Percentiles rank a stretch among this genome's conserved stretches.
Evolutionary conservation across 2,113 vertebrate genomes (phyloP).

Genomic region (Saguinus imperator): DNA sequence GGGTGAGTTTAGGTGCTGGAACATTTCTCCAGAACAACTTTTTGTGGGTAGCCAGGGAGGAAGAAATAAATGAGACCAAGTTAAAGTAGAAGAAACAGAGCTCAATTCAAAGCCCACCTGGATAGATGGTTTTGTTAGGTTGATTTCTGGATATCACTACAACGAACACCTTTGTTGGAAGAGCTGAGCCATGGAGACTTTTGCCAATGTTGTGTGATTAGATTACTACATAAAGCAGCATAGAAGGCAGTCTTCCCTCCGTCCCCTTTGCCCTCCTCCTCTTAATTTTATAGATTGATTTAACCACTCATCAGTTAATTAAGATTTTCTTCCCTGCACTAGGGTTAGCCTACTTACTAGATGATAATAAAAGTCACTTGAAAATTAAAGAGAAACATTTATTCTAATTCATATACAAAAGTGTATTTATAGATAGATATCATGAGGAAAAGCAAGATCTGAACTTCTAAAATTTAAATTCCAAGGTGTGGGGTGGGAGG

Average conservation of each 20-base stretch:
- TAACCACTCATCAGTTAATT: not conserved
- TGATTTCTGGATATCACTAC: not conserved
- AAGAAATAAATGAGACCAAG: not conserved
- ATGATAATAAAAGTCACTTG: not conserved
- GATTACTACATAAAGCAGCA: not conserved
- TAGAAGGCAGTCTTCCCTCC: not conserved
- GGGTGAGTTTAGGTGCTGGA: not conserved
- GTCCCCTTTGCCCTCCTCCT: not conserved
- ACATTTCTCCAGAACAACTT: not conserved
- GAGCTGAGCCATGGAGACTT: not conserved
- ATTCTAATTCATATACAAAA: not conserved
- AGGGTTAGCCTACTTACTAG: not conserved
- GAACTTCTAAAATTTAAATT: not conserved
- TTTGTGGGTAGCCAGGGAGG: not conserved
- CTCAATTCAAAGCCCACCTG: not conserved
- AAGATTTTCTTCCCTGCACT: not conserved
- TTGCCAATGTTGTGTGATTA: not conserved
- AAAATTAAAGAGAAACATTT: not conserved
- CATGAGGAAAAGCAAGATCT: not conserved
- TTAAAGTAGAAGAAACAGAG: not conserved
- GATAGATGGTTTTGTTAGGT: not conserved
- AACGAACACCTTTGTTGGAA: not conserved
- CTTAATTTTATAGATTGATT: not conserved
- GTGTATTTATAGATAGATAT: not conserved
- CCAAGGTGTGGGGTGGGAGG: not conserved